Percentiles rank a stretch among this genome's conserved stretches.
Conservation (phyloP, 2,797 vertebrate species). For the Rhabdomys pumilio region DNA sequence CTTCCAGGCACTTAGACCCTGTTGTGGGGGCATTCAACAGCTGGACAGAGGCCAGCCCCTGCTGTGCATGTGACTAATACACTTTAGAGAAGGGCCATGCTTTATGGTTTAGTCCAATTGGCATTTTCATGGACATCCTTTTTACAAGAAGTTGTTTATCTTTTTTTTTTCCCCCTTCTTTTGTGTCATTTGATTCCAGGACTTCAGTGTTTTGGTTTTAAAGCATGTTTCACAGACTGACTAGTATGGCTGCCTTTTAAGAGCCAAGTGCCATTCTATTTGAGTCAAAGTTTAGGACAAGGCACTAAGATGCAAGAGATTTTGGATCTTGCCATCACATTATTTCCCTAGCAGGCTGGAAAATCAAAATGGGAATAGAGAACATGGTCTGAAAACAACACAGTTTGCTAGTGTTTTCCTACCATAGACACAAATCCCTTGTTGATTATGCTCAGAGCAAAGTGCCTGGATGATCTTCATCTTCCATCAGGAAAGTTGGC, state of each 20-base stretch:
- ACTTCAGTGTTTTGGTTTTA: constrained; percentile 32
- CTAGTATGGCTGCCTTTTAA: constrained; percentile 65
- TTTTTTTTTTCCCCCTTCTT: constrained; percentile 8
- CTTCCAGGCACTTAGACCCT: constrained; percentile 23
- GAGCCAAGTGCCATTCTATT: constrained; percentile 67
- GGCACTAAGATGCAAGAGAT: background rate
- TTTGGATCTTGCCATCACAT: background rate
- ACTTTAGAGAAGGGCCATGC: background rate
- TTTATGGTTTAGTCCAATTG: background rate
- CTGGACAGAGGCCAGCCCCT: background rate
- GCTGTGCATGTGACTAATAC: background rate
- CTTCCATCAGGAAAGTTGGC: background rate
- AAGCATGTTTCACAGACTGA: constrained; percentile 65
- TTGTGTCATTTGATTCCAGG: constrained; percentile 71
- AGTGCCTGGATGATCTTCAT: background rate
- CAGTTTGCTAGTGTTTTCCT: background rate
- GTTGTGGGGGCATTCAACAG: background rate
- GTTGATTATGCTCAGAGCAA: background rate
- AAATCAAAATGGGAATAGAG: constrained; percentile 4
- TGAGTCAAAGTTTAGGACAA: constrained; percentile 33
- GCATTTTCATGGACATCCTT: constrained; percentile 45
- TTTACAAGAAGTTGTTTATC: constrained; percentile 58
- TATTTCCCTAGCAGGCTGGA: constrained; percentile 7
- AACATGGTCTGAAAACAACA: constrained; percentile 14
- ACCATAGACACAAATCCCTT: background rate